Evolutionary conservation across 1,140 invertebrate genomes (phyloP).

Genomic region (Papilio xuthus): DNA sequence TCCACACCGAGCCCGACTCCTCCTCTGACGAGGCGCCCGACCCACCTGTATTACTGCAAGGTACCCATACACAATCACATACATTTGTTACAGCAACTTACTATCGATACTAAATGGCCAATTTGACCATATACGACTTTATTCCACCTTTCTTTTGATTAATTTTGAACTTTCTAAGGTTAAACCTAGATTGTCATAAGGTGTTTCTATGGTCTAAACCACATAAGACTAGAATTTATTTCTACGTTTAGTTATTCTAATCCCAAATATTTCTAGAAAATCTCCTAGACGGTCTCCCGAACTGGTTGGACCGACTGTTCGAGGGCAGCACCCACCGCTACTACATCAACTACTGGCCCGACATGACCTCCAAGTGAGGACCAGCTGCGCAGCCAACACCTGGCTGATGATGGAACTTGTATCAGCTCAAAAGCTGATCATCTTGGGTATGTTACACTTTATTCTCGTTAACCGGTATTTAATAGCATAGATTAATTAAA

Average conservation of each 20-base stretch:
- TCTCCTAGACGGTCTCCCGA: conserved; percentile 94
- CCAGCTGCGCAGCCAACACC: not conserved
- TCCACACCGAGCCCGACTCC: conserved; percentile 86
- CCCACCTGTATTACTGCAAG: conserved; percentile 65
- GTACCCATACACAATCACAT: conserved; percentile 40
- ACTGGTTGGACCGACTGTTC: conserved; percentile 98
- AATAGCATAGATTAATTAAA: conserved; percentile 6
- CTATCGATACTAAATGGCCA: not conserved
- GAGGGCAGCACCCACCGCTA: conserved; percentile 97
- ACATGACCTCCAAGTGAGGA: conserved; percentile 87
- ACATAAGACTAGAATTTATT: not conserved
- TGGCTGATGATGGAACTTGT: not conserved
- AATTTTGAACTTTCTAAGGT: no score
- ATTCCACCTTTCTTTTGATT: not conserved
- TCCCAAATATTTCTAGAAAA: conserved; percentile 84
- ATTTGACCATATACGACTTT: conserved; percentile 3
- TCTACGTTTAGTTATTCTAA: not conserved
- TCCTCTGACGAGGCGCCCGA: conserved; percentile 61
- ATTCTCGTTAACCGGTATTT: not conserved
- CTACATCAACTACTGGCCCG: conserved; percentile 98
- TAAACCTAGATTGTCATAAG: no score
- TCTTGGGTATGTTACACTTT: not conserved
- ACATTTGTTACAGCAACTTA: not conserved
- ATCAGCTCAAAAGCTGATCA: not conserved
- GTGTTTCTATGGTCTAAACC: no score